Evolutionary conservation across 2,888 invertebrate genomes (phyloP).

Genomic region (Netelia virgata): DNA sequence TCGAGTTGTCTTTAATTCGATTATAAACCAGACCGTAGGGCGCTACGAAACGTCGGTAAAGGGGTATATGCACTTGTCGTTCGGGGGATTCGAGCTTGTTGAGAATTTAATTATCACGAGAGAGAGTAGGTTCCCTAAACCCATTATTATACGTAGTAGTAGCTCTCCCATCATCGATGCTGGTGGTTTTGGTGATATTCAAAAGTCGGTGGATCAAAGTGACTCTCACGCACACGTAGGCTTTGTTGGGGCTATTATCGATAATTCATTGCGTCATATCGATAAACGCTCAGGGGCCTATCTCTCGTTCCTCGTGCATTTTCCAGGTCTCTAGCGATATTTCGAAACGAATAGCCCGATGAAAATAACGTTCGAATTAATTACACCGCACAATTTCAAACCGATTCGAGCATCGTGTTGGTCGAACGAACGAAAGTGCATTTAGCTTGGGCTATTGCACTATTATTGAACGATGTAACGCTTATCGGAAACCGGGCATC

Average conservation of each 20-base stretch:
- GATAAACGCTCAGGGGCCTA: slow-evolving; percentile 73
- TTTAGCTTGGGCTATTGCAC: not conserved
- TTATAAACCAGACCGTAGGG: slow-evolving; percentile 63
- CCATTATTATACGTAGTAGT: not conserved
- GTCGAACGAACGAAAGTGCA: slow-evolving; percentile 2
- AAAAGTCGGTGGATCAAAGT: slow-evolving; percentile 58
- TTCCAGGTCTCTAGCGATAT: slow-evolving; percentile 21
- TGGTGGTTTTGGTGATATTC: slow-evolving; percentile 38
- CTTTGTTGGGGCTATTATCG: slow-evolving; percentile 52
- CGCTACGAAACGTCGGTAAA: slow-evolving; percentile 57
- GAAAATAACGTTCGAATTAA: not conserved
- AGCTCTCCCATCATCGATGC: not conserved
- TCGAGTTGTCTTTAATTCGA: slow-evolving; percentile 63
- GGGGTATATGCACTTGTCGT: slow-evolving; percentile 45
- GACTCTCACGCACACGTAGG: slow-evolving; percentile 61
- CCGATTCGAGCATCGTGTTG: slow-evolving; percentile 12
- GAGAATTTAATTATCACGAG: slow-evolving; percentile 73
- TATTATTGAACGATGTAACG: not conserved
- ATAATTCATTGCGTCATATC: slow-evolving; percentile 72
- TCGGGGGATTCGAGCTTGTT: slow-evolving; percentile 67
- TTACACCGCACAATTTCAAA: not conserved
- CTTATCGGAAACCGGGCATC: not conserved
- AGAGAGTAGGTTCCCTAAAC: slow-evolving; percentile 49
- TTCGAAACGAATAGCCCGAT: slow-evolving; percentile 11
- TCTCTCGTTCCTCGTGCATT: slow-evolving; percentile 11